Evolutionary conservation across 2,888 invertebrate genomes (phyloP), one percentile per base, ranked within the genome.

Genomic region (Trissolcus japonicus): DNA sequence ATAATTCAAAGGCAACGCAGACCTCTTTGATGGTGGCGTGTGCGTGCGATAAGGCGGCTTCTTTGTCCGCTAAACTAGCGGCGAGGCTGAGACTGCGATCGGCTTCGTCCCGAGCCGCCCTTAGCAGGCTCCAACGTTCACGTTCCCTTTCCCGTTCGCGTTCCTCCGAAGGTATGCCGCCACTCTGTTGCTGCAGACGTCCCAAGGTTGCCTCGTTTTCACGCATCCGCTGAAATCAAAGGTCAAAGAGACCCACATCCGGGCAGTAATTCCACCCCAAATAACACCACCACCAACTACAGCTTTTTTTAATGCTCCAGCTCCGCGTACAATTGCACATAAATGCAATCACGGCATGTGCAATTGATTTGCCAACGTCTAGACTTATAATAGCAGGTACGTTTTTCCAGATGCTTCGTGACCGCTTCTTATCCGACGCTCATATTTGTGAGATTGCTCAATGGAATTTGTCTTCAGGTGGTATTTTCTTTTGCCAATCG

Each of bases 91-190:
- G 91, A 21, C 96, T 95, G 73, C 96, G 91, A 88, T 98, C 97
- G 0, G 97, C 95, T 85, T 97, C 96, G 85, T 97, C 97, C 48
- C 96, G 91, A 0, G 97, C 97, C 86, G 96, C 96, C 82, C 96
- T 93, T 66, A 97, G 90, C 72, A 98, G 90, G 80, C 95, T 96
- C 92, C 96, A 96, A 62, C 97, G 93, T 89, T 98, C 97, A 13
- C 96, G 91, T 86, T 97, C 98, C 1, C 95, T 91, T 85, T 96
- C 96, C 14, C 88, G 82, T 73, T 88, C 88, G 1, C 96, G 91
- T 87, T 98, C 97, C 84, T 97, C 97, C 25, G 95, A 91, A 0
- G 96, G 96, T 86, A 96, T 95, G 79, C 95, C 93, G 77, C 95
- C 95, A 91, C 96, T 96, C 78, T 96, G 93, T 88, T 97, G 97